These are phyloP conservation scores for Diadumene lineata DNA, from an alignment of 92 coral and sea anemone species.

Conservation along the genomic window DNA sequence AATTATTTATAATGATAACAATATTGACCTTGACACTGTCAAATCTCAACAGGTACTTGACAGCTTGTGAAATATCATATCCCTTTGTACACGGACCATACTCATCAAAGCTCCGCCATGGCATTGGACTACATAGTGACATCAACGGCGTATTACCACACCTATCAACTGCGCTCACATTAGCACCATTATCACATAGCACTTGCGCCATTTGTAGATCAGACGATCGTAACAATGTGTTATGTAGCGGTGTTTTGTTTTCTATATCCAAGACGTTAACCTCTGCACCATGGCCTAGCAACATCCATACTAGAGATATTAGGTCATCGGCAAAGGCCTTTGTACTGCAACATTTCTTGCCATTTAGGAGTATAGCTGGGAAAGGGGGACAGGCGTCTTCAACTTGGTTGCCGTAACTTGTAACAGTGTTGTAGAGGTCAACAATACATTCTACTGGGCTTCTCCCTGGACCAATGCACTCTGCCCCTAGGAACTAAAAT, in stretches of 20 bases:
- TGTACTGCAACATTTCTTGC: slow-evolving; percentile 41
- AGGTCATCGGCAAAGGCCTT: slow-evolving; percentile 74
- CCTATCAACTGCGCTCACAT: slow-evolving; percentile 69
- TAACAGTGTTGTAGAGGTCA: slow-evolving; percentile 64
- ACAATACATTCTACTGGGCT: slow-evolving; percentile 78
- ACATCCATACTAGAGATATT: slow-evolving; percentile 61
- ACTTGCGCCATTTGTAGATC: slow-evolving; percentile 78
- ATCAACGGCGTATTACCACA: slow-evolving; percentile 84
- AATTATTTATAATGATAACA: too few relatives aligned
- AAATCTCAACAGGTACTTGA: slow-evolving; percentile 66
- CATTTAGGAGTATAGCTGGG: slow-evolving; percentile 33
- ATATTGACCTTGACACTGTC: slow-evolving; percentile 63
- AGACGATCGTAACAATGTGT: slow-evolving; percentile 62
- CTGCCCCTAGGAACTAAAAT: slow-evolving; percentile 84
- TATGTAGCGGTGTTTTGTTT: slow-evolving; percentile 75
- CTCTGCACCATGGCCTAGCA: slow-evolving; percentile 81
- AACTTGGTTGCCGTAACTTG: slow-evolving; percentile 36
- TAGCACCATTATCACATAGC: slow-evolving; percentile 78
- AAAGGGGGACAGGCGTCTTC: slow-evolving; percentile 21
- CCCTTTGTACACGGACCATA: slow-evolving; percentile 67
- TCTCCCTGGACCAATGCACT: slow-evolving; percentile 78
- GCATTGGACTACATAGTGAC: slow-evolving; percentile 82
- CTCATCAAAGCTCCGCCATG: slow-evolving; percentile 65
- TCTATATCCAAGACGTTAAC: slow-evolving; percentile 76
- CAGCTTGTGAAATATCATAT: slow-evolving; percentile 57